Evolutionary conservation across 2,113 vertebrate genomes (phyloP).

Genomic region (Drymodes brunneopygia): DNA sequence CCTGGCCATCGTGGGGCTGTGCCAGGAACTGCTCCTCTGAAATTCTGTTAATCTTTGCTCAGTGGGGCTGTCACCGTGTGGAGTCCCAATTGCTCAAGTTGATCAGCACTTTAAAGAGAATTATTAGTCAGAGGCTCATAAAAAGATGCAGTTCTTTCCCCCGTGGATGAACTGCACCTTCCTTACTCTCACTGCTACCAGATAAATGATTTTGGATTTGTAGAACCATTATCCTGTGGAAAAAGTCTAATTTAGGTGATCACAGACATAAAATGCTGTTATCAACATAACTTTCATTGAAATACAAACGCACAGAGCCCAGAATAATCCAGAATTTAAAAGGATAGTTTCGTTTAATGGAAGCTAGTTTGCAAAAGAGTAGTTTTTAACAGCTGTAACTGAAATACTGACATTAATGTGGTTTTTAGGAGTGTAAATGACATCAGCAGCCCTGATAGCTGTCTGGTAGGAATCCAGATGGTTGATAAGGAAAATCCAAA

Average conservation of each 20-base stretch:
- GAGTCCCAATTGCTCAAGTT: neutral
- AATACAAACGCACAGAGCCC: neutral
- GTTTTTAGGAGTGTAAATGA: neutral
- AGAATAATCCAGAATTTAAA: neutral
- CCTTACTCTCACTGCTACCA: neutral
- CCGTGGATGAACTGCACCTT: neutral
- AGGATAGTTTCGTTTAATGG: neutral
- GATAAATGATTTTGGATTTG: neutral
- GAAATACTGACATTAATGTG: neutral
- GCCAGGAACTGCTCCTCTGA: neutral
- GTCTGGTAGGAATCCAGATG: neutral
- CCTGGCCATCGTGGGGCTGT: accelerated
- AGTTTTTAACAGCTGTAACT: neutral
- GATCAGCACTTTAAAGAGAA: neutral
- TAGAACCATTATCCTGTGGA: neutral
- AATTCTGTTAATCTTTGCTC: neutral
- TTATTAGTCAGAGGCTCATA: neutral
- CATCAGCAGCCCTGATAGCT: neutral
- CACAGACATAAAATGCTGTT: neutral
- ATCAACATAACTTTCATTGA: neutral
- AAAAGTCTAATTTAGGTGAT: neutral
- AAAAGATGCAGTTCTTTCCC: neutral
- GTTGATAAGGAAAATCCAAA: neutral
- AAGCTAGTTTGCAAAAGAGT: neutral
- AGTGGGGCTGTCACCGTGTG: neutral